phyloP scores from a whole-genome alignment of 1,140 invertebrate species.

The Orchestia grillus region DNA sequence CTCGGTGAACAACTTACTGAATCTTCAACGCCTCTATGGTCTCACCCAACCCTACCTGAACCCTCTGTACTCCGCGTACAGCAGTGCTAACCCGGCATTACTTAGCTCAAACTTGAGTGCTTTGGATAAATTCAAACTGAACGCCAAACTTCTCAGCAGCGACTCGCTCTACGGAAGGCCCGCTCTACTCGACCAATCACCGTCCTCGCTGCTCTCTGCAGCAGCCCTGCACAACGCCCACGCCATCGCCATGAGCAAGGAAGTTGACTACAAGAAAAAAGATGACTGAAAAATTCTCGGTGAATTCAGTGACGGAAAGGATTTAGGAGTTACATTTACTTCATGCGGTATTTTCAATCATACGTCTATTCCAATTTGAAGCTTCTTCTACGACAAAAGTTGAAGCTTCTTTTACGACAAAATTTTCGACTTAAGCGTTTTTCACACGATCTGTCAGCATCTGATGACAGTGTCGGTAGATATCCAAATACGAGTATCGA shows the following conservation, averaged over 20 bases:
- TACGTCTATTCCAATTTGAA: neutral
- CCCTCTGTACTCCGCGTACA: neutral
- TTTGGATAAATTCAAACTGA: slow-evolving; percentile 11
- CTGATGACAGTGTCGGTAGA: too few relatives aligned
- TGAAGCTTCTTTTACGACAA: neutral
- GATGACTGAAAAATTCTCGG: neutral
- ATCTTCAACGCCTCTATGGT: neutral
- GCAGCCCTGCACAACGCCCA: neutral
- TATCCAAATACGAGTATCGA: too few relatives aligned
- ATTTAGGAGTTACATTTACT: neutral
- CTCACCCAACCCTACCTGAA: neutral
- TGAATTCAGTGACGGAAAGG: neutral
- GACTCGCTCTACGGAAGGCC: neutral
- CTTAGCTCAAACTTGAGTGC: neutral
- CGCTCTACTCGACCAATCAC: neutral
- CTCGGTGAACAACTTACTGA: neutral
- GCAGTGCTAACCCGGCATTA: neutral
- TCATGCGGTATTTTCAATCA: neutral
- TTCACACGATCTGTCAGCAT: too few relatives aligned
- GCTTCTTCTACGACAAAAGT: neutral
- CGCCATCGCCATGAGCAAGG: slow-evolving; percentile 15
- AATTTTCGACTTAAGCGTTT: neutral
- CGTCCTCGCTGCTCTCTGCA: neutral
- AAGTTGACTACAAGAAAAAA: slow-evolving; percentile 49
- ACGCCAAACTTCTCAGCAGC: neutral